Conservation (phyloP, 1,140 invertebrate species). For the Atta texana region DNA sequence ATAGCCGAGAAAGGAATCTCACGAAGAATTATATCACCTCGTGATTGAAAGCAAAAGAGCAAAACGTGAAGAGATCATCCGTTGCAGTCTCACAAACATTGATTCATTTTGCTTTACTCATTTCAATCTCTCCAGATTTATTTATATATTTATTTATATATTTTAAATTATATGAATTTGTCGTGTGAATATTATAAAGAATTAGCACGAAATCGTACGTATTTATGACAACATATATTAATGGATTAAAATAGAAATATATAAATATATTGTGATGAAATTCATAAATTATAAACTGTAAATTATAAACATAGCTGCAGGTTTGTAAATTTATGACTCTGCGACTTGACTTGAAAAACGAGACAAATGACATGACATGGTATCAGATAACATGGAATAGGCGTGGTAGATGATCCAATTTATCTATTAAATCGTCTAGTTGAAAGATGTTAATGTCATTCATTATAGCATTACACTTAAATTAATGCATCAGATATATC, state of each 20-base stretch:
- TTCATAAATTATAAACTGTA: background rate
- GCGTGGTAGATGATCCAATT: conserved; percentile 24
- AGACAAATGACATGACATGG: background rate
- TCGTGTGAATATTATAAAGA: background rate
- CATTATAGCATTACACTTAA: background rate
- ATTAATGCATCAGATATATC: background rate
- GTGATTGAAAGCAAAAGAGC: background rate
- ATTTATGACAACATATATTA: background rate
- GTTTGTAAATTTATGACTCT: background rate
- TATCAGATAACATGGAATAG: conserved; percentile 40
- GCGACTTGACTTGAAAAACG: background rate
- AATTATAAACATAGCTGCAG: too few relatives aligned
- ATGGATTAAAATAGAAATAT: background rate
- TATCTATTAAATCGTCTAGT: background rate
- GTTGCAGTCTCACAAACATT: conserved; percentile 17
- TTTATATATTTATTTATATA: too few relatives aligned
- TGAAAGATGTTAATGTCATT: background rate
- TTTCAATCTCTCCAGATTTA: background rate
- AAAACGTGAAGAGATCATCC: conserved; percentile 25
- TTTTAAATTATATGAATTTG: background rate
- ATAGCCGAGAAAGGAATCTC: background rate
- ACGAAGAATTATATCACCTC: conserved; percentile 25
- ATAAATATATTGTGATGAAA: background rate
- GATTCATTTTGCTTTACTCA: background rate
- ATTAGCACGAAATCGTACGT: background rate